These are phyloP conservation scores for Lepidurus apus DNA, from an alignment of 1,140 invertebrate species.

Conservation along the genomic window DNA sequence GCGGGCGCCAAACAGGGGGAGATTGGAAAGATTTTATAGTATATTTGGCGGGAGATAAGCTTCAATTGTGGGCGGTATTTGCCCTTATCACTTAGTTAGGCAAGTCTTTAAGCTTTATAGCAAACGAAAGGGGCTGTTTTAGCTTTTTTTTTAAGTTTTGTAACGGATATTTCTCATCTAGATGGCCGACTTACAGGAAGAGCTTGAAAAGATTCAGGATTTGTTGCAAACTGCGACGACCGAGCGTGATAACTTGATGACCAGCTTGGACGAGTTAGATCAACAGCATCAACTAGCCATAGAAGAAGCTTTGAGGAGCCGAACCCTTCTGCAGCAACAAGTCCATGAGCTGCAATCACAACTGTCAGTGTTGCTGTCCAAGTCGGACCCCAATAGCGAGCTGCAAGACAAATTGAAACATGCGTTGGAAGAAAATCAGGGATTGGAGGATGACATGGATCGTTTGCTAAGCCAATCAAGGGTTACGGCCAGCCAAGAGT, in stretches of 20 bases:
- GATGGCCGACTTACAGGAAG: conserved; percentile 32
- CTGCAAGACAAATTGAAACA: conserved; percentile 23
- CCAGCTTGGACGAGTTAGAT: conserved; percentile 64
- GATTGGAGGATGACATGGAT: not conserved
- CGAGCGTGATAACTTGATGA: conserved; percentile 52
- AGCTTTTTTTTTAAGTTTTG: not conserved
- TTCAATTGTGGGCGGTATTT: not conserved
- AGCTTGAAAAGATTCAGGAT: conserved; percentile 35
- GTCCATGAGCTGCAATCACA: conserved; percentile 23
- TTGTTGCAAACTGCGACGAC: conserved; percentile 41
- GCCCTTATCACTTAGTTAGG: not conserved
- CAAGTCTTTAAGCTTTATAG: not conserved
- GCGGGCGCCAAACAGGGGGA: not conserved
- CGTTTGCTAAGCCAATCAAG: not conserved
- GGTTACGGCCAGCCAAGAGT: not conserved
- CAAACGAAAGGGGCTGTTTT: too few relatives aligned
- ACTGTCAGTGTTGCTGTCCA: not conserved
- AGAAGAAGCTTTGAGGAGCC: conserved; percentile 31
- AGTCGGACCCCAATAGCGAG: not conserved
- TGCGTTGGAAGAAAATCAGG: not conserved
- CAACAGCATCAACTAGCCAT: conserved; percentile 62
- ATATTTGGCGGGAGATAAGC: not conserved
- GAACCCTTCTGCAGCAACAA: conserved; percentile 4
- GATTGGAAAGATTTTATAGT: not conserved
- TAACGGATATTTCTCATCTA: not conserved